Evolutionary conservation across 2,113 vertebrate species (phyloP), one percentile per base, ranked within the genome.

Genomic region (Rhynchomys soricoides): DNA sequence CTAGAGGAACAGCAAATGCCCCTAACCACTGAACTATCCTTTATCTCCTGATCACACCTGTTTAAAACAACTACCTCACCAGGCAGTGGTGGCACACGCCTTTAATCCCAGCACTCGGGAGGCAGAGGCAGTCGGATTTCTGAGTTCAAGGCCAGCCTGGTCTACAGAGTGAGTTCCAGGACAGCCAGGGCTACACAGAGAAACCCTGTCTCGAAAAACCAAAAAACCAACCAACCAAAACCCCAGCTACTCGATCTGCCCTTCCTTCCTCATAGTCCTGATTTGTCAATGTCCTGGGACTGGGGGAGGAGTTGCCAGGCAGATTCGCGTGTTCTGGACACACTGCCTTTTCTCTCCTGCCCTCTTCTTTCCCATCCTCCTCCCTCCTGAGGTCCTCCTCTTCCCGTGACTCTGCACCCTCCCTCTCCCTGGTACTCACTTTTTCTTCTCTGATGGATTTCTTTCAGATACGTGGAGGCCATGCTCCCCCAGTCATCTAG

Each of bases 371-470:
- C 50, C 68, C 1, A 17, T 7, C n/a, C 3, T 10, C 19, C 55
- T 29, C 40, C 68, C 31, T 81, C 40, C 50, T 45, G 4, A 2
- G 48, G 34, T 1, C 43, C 50, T 40, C 4, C 29, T 37, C 66
- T n/a, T n/a, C 31, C 74, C 24, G 50, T 34, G 62, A n/a, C 10
- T 10, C 11, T 22, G 31, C 13, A 7, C 7, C 4, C 75, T 40
- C 7, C 55, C n/a, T 45, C n/a, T 77, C 40, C 59, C 11, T 34
- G 89, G 43, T 16, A 90, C 88, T 97, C 50, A 97, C 95, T 96
- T 74, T 95, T 96, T 79, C 45, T 92, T 79, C 90, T 95, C 77
- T 68, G 91, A 21, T 89, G 92, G 17, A 50, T 43, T 37, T n/a
- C 86, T 48, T 22, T 43, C 75, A 64, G 19, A 9, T 89, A 92